Evolutionary conservation across 2,113 vertebrate genomes (phyloP), one percentile per base, ranked within the genome.

Genomic region (Loxodonta africana): DNA sequence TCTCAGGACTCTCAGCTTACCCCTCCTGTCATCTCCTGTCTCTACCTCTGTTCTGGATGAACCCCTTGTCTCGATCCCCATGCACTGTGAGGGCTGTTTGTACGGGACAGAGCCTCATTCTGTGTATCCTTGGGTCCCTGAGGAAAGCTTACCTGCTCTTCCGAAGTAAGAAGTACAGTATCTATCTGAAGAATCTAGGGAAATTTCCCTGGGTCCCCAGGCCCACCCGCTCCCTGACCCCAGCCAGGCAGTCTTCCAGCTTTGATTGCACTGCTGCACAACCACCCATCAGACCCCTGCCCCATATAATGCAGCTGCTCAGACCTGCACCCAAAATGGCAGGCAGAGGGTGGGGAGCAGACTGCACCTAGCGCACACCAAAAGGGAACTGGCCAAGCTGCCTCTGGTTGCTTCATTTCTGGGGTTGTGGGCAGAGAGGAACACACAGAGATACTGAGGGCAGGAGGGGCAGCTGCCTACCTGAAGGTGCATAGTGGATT

Each of bases 241-340:
- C 1, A 8, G n/a, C 9, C 65, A 81, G 65, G 81, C 69, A 81
- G 2, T 53, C 87, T 82, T 76, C 12, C 60, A 78, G 23, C 1
- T 11, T 76, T 51, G 44, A 48, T n/a, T 53, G 26, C 46, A 8
- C 30, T 63, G 12, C 44, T n/a, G 5, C 57, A 17, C 2, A 12
- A 6, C 20, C 1, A 14, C 1, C 15, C 18, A 7, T 6, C 8
- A 26, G 60, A 14, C 5, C 30, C 17, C 23, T 33, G 2, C 8
- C 4, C 5, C 9, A 2, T 9, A 76, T 8, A 18, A 71, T n/a
- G 6, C 44, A 85, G 46, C 88, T 80, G 11, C 28, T 60, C 25
- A 65, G 87, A 93, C 12, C 18, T 6, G 73, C 2, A 60, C 3
- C 1, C 63, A 23, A 18, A 17, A n/a, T 21, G n/a, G 26, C 5